Conservation (phyloP, 2,797 vertebrate species). For the Schizopygopsis malacanthus region DNA sequence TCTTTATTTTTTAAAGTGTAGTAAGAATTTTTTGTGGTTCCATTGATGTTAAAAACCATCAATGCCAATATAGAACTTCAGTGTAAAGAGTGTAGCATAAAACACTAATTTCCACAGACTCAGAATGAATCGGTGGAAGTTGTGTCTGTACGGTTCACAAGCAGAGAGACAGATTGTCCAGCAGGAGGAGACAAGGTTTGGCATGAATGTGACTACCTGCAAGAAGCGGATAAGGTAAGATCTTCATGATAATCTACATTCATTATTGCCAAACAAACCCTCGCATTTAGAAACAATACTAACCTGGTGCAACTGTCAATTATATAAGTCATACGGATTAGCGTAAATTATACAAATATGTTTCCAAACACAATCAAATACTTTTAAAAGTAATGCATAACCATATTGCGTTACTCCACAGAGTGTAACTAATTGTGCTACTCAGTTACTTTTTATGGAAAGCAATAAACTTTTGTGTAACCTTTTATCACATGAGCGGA, state of each 20-base stretch:
- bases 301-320: background rate
- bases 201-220: constrained; percentile 83
- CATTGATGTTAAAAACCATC: background rate
- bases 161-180: constrained; percentile 79
- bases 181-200: constrained; percentile 73
- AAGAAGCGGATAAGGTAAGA: constrained; percentile 70
- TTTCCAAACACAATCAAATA: background rate
- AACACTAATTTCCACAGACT: constrained; percentile 54
- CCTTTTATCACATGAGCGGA: background rate
- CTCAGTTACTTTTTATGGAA: too few species aligned
- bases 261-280: background rate
- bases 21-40: background rate
- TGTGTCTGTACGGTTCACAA: constrained; percentile 78
- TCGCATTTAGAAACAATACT: background rate
- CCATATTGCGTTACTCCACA: background rate
- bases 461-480: background rate
- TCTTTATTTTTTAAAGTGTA: background rate
- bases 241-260: background rate
- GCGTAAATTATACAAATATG: background rate
- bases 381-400: background rate
- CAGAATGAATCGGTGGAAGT: constrained; percentile 70
- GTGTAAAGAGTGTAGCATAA: background rate
- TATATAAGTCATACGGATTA: background rate
- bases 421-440: background rate
- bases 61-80: background rate